These are phyloP conservation scores for Atherinosoma microstoma DNA, from an alignment of 2,797 vertebrate species.

Conservation along the genomic window DNA sequence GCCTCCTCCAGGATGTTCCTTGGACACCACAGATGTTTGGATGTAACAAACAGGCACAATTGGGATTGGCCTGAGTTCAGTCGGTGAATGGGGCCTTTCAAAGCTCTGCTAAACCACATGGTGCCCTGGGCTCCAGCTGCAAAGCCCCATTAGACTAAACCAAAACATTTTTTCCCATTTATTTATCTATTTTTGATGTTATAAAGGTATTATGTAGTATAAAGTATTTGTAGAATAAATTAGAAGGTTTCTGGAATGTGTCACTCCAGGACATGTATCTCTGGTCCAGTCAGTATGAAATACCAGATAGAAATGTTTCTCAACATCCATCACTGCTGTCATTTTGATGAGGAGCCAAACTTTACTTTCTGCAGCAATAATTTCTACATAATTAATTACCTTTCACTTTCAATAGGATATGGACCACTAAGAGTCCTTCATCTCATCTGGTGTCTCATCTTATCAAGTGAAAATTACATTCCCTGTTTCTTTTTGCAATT, in stretches of 20 bases:
- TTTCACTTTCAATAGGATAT: constrained; percentile 32
- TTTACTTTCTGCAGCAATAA: constrained; percentile 32
- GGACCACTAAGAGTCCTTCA: constrained; percentile 26
- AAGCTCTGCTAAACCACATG: constrained; percentile 60
- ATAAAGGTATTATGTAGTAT: too few relatives aligned
- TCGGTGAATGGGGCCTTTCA: constrained; percentile 68
- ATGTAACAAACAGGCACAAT: constrained; percentile 59
- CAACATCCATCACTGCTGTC: constrained; percentile 20
- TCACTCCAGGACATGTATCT: constrained; percentile 19
- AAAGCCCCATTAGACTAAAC: constrained; percentile 31
- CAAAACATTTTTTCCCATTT: constrained; percentile 13
- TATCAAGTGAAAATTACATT: constrained; percentile 35
- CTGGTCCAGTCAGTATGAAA: constrained; percentile 25
- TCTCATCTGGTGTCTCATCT: constrained; percentile 35
- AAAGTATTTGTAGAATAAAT: constrained; percentile 44
- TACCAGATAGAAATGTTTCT: constrained; percentile 19
- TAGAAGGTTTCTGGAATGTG: constrained; percentile 17
- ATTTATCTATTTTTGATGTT: constrained; percentile 6
- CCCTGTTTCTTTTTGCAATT: constrained; percentile 41
- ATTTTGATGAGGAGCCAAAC: constrained; percentile 36
- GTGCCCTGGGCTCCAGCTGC: constrained; percentile 41
- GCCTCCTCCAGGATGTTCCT: constrained; percentile 69
- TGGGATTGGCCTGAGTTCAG: constrained; percentile 66
- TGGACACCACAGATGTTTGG: constrained; percentile 72
- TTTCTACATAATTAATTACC: constrained; percentile 35